phyloP scores from a whole-genome alignment of 35 echinoderm and acorn worm species.

The Patiria miniata region DNA sequence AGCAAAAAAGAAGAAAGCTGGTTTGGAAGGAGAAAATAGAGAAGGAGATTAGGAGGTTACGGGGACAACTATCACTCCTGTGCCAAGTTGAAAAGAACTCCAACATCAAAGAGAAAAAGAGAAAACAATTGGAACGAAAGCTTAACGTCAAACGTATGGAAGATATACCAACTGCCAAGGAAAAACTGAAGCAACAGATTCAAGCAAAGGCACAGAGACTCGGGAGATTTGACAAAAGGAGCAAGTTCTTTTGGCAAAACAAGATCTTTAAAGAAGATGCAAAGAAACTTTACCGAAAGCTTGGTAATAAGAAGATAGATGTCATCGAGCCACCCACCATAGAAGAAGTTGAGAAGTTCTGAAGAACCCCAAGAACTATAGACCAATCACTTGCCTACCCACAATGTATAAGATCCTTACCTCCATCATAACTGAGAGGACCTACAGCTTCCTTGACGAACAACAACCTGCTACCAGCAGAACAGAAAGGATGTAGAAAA shows the following conservation, averaged over 20 bases:
- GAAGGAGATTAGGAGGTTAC: not conserved
- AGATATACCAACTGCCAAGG: slow-evolving; percentile 17
- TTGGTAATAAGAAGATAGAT: slow-evolving; percentile 21
- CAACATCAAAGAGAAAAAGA: slow-evolving; percentile 6
- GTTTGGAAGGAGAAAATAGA: slow-evolving; percentile 21
- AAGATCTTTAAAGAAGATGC: slow-evolving; percentile 15
- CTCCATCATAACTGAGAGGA: slow-evolving; percentile 17
- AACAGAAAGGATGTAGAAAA: slow-evolving; percentile 33
- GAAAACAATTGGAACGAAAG: not conserved
- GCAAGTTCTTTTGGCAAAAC: slow-evolving; percentile 18
- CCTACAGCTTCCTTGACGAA: slow-evolving; percentile 30
- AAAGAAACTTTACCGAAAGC: slow-evolving; percentile 8
- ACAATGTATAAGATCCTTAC: slow-evolving; percentile 13
- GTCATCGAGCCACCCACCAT: slow-evolving; percentile 21
- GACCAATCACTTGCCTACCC: slow-evolving; percentile 5
- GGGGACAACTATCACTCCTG: not conserved
- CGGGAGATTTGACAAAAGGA: slow-evolving; percentile 1
- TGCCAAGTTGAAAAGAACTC: not conserved
- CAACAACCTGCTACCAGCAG: slow-evolving; percentile 29
- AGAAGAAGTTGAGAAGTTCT: slow-evolving; percentile 1
- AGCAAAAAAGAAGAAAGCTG: not conserved
- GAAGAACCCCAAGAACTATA: slow-evolving; percentile 4
- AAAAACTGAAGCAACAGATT: slow-evolving; percentile 31
- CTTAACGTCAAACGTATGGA: not conserved
- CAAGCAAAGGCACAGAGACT: slow-evolving; percentile 18